phyloP scores from a whole-genome alignment of 2,888 invertebrate species.

The Andrena hattorfiana region DNA sequence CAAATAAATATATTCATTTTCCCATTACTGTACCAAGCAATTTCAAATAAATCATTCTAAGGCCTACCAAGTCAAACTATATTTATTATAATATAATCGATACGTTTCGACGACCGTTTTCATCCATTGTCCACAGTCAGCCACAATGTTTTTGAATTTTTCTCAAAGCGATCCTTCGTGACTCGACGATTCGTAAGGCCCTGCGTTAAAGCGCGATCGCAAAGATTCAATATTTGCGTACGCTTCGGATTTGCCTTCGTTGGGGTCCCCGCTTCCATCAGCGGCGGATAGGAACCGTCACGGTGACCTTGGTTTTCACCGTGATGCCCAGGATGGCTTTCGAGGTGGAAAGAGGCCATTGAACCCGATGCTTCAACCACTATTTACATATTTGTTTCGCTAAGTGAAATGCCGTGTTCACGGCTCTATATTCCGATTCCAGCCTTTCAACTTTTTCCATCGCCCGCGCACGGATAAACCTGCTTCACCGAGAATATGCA shows the following conservation, averaged over 20 bases:
- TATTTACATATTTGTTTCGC: conserved; percentile 78
- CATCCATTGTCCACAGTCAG: neutral
- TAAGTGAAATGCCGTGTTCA: conserved; percentile 79
- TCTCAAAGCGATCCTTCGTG: conserved; percentile 6
- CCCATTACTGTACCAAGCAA: too few relatives aligned
- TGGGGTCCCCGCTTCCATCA: conserved; percentile 50
- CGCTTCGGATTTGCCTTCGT: conserved; percentile 58
- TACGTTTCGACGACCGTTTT: neutral
- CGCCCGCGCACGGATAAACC: conserved; percentile 29
- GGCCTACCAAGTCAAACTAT: too few relatives aligned
- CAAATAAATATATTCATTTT: too few relatives aligned
- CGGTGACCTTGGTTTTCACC: conserved; percentile 71
- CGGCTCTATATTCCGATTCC: conserved; percentile 63
- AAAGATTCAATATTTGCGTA: conserved; percentile 71
- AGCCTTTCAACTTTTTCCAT: conserved; percentile 41
- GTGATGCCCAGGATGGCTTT: conserved; percentile 40
- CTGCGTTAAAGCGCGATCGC: conserved; percentile 26
- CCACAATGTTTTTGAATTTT: neutral
- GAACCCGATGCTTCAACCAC: conserved; percentile 69
- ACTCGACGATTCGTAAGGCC: conserved; percentile 29
- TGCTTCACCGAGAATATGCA: conserved; percentile 27
- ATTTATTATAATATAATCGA: too few relatives aligned
- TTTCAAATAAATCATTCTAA: too few relatives aligned
- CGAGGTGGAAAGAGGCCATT: conserved; percentile 57
- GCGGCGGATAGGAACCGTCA: conserved; percentile 46